Conservation (phyloP, 2,888 invertebrate genomes). For the Apotomis capreana region DNA sequence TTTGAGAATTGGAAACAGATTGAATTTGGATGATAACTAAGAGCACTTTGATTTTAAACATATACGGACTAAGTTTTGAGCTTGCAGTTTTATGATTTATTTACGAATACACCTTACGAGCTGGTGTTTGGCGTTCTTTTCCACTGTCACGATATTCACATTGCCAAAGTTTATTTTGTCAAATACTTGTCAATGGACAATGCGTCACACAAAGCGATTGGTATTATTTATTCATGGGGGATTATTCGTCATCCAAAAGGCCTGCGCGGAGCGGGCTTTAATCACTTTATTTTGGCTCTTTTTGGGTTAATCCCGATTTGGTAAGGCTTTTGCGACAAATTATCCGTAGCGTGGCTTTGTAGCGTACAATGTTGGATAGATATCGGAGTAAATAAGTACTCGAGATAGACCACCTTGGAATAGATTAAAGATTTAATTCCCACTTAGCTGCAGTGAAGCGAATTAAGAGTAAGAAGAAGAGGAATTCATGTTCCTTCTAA, state of each 20-base stretch:
- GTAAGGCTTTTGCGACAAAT: conserved; percentile 65
- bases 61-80: not conserved
- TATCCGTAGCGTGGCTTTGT: conserved; percentile 63
- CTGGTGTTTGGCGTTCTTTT: not conserved
- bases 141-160: not conserved
- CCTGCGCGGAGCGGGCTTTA: conserved; percentile 47
- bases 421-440: conserved; percentile 16
- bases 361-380: conserved; percentile 52
- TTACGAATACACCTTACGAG: not conserved
- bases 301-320: conserved; percentile 73
- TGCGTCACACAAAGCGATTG: conserved; percentile 75
- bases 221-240: conserved; percentile 80
- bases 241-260: conserved; percentile 59
- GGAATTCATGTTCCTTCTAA: not conserved
- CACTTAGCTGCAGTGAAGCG: not conserved
- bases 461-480: not conserved
- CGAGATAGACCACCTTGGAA: conserved; percentile 60
- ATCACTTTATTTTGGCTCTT: conserved; percentile 68
- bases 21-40: not conserved
- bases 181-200: conserved; percentile 74
- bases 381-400: conserved; percentile 67
- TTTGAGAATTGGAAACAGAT: not conserved
- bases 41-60: not conserved
- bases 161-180: conserved; percentile 35
- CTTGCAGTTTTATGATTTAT: conserved; percentile 1